Evolutionary conservation across 2,797 vertebrate species (phyloP).

Genomic region (Alauda arvensis): DNA sequence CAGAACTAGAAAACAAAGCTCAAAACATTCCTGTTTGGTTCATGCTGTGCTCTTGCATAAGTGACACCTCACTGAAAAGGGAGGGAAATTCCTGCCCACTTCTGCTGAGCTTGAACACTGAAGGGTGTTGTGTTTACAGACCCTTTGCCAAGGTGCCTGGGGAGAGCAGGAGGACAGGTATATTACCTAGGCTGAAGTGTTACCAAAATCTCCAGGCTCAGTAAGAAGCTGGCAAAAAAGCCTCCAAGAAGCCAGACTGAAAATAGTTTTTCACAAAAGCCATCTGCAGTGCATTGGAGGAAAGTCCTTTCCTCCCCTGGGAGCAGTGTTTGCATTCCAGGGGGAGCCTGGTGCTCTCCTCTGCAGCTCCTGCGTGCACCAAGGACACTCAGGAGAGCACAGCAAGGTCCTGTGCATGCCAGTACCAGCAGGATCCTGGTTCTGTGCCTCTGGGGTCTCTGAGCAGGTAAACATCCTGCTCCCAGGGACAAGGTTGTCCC

Average conservation of each 20-base stretch:
- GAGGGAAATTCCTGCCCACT: not conserved
- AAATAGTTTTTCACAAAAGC: accelerated
- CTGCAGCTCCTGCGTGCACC: not conserved
- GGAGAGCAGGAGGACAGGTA: not conserved
- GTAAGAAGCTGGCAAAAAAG: not conserved
- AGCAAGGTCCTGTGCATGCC: not conserved
- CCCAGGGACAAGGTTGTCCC: not conserved
- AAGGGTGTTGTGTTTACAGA: not conserved
- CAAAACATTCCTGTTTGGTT: not conserved
- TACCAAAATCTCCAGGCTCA: not conserved
- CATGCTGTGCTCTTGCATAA: not conserved
- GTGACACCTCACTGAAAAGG: not conserved
- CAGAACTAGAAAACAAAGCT: not conserved
- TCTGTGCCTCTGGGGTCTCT: not conserved
- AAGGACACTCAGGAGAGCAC: not conserved
- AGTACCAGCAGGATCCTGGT: not conserved
- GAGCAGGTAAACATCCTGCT: not conserved
- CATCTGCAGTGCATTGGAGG: not conserved
- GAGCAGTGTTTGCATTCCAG: not conserved
- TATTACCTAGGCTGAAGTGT: not conserved
- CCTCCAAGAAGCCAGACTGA: not conserved
- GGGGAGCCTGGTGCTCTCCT: not conserved
- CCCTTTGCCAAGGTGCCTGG: not conserved
- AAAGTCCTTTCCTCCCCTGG: not conserved
- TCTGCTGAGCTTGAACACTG: not conserved